Evolutionary conservation across 2,888 invertebrate genomes (phyloP).

Genomic region (Rugalucina vietnamica): DNA sequence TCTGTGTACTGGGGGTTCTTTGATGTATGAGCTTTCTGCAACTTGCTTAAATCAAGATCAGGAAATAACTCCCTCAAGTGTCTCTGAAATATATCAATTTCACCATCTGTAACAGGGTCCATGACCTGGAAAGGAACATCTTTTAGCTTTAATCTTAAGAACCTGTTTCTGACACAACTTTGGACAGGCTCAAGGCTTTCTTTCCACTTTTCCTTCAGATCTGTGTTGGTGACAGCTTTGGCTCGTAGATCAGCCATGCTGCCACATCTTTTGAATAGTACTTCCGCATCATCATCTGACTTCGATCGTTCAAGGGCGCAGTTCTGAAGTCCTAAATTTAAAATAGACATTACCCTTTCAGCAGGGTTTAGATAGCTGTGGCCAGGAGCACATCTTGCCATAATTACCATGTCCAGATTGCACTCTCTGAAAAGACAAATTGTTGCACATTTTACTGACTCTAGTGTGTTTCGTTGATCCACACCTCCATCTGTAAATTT

Average conservation of each 20-base stretch:
- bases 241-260: slow-evolving; percentile 29
- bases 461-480: slow-evolving; percentile 52
- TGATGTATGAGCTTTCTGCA: slow-evolving; percentile 30
- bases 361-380: slow-evolving; percentile 56
- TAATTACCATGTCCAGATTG: slow-evolving; percentile 51
- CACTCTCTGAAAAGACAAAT: slow-evolving; percentile 55
- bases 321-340: slow-evolving; percentile 49
- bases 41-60: slow-evolving; percentile 20
- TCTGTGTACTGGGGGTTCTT: slow-evolving; percentile 20
- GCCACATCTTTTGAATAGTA: background rate
- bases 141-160: slow-evolving; percentile 41
- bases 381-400: slow-evolving; percentile 55
- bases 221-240: background rate
- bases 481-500: slow-evolving; percentile 59
- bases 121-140: slow-evolving; percentile 18
- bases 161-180: slow-evolving; percentile 25
- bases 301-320: slow-evolving; percentile 9
- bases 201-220: slow-evolving; percentile 18
- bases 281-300: background rate
- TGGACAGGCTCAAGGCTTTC: slow-evolving; percentile 24
- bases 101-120: slow-evolving; percentile 31
- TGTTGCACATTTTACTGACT: slow-evolving; percentile 44
- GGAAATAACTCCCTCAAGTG: slow-evolving; percentile 41
- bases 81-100: slow-evolving; percentile 26
- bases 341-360: slow-evolving; percentile 50